Evolutionary conservation across 2,888 invertebrate species (phyloP), one percentile per base, ranked within the genome.

Genomic region (Onchidella celtica): DNA sequence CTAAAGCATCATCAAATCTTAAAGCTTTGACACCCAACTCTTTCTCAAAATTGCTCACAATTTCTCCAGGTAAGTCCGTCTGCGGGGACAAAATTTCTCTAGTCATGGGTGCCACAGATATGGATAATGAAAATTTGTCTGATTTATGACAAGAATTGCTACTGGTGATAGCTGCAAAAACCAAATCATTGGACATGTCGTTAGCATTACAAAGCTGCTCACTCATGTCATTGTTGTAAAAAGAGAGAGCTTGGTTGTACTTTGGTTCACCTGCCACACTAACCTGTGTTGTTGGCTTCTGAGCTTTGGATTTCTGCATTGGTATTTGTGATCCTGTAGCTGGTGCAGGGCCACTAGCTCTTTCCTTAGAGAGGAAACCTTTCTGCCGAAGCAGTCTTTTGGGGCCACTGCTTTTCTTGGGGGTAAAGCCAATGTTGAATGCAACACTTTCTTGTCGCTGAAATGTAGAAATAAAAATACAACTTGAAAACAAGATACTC

Each of bases 341-440:
- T 29, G 38, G 21, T n/a, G 24, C 70, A 14, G n/a, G 40, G 57
- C 36, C 32, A 24, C 21, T 59, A 34, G 59, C 6, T 57, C 47
- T 59, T 76, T 32, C 85, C 57, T 85, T 87, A 70, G 86, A 84
- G 27, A 89, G 84, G 78, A 89, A 89, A 3, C 85, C 88, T 34
- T 86, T 86, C 78, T 88, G 88, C 11, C 87, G 83, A 34, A 81
- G 85, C 47, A 88, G 85, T 34, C 83, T 82, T 80, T 78, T 68
- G 4, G 34, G 79, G 11, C 72, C 68, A 47, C 69, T 69, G 9
- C 36, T 63, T 38, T 78, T 81, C 73, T 82, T 85, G 6, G 91
- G 91, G 36, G 90, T 90, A 85, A 90, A 90, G 24, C 89, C 83
- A 55, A 91, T 87, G 75, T 77, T 89, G 83, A 89, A 91, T 0